These are phyloP conservation scores for Aphodius sticticus DNA, from an alignment of 2,888 invertebrate species.

Conservation along the genomic window DNA sequence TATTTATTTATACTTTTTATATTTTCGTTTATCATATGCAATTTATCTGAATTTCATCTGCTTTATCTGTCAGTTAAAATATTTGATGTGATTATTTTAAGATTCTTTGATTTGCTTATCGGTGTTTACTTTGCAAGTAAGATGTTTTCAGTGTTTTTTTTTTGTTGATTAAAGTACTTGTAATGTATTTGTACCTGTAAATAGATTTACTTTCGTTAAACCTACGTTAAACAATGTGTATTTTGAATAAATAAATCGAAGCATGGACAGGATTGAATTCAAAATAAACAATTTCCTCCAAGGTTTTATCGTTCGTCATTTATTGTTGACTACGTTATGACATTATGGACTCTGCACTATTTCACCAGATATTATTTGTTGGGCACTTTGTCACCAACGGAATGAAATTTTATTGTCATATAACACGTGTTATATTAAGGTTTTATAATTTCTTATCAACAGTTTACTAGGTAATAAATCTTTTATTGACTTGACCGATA, in stretches of 20 bases:
- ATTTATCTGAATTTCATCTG: background rate
- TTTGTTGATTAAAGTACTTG: background rate
- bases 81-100: background rate
- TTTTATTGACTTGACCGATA: background rate
- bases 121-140: background rate
- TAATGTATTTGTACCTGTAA: background rate
- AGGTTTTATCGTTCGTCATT: background rate
- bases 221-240: background rate
- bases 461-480: no score
- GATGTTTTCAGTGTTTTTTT: background rate
- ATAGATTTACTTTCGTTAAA: background rate
- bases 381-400: no score
- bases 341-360: no score
- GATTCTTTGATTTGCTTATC: background rate
- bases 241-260: background rate
- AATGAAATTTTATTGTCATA: no score
- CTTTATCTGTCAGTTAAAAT: background rate
- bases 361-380: no score
- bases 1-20: constrained; percentile 11
- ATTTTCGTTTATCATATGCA: constrained; percentile 7
- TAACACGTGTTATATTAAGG: no score
- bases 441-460: background rate
- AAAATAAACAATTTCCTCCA: background rate
- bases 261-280: background rate
- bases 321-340: background rate